phyloP scores from a whole-genome alignment of 2,797 vertebrate species.

The Miichthys miiuy region DNA sequence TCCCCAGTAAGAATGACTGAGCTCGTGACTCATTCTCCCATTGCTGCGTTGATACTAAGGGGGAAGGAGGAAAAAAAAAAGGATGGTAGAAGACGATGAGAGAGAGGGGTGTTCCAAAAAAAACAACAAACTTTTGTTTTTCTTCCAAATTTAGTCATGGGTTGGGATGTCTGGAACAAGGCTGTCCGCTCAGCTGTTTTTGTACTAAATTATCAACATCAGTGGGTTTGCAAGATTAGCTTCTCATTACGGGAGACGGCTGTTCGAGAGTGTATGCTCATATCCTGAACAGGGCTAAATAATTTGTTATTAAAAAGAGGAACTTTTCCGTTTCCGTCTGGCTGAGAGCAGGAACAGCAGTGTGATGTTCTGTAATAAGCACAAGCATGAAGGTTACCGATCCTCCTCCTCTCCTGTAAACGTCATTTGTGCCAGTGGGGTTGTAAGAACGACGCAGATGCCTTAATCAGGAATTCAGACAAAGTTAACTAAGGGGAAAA shows the following conservation, averaged over 20 bases:
- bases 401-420: constrained; percentile 45
- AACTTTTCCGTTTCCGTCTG: constrained; percentile 41
- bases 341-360: constrained; percentile 40
- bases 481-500: constrained; percentile 12
- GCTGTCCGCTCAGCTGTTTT: constrained; percentile 13
- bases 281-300: constrained; percentile 41
- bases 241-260: constrained; percentile 17
- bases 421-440: constrained; percentile 38
- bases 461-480: constrained; percentile 52
- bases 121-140: constrained; percentile 14
- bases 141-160: not conserved
- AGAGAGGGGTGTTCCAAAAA: not conserved
- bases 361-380: constrained; percentile 56
- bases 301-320: constrained; percentile 35
- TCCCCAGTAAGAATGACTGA: constrained; percentile 79
- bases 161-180: constrained; percentile 8
- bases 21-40: constrained; percentile 79
- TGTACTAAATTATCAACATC: constrained; percentile 14
- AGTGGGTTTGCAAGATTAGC: constrained; percentile 28
- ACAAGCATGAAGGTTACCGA: constrained; percentile 63
- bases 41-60: constrained; percentile 56
- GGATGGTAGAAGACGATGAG: constrained; percentile 28
- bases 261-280: constrained; percentile 40
- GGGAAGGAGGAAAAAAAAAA: constrained; percentile 33
- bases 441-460: constrained; percentile 26